A percentile compares a stretch with the other conserved stretches of the same genome.
Conservation (phyloP, 2,113 vertebrate species). For the Pachypanchax playfairii region DNA sequence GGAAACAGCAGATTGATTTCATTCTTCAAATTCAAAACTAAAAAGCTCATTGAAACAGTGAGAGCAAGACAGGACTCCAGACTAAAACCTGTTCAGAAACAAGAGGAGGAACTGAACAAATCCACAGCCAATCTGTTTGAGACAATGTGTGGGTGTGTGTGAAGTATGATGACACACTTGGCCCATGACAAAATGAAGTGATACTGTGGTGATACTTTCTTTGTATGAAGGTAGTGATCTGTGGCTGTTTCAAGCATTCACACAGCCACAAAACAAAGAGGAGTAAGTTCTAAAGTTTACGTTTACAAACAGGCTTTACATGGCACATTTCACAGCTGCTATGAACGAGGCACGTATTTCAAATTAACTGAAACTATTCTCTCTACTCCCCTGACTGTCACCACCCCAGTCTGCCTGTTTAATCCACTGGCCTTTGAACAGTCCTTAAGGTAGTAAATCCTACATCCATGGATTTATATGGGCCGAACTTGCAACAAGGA, state of each 20-base stretch:
- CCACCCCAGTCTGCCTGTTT: constrained; percentile 43
- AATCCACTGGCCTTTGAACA: constrained; percentile 64
- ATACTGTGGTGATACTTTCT: constrained; percentile 23
- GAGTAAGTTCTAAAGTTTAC: constrained; percentile 14
- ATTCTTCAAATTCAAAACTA: constrained; percentile 55
- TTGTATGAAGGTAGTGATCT: constrained; percentile 19
- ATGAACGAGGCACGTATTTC: constrained; percentile 32
- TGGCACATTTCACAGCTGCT: constrained; percentile 19
- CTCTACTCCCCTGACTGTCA: constrained; percentile 24
- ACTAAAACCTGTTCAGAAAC: constrained; percentile 49
- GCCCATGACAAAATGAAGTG: constrained; percentile 5
- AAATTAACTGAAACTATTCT: constrained; percentile 43
- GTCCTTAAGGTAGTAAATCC: constrained; percentile 30
- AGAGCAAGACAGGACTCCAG: constrained; percentile 28
- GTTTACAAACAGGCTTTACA: constrained; percentile 2
- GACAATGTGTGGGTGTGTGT: constrained; percentile 1
- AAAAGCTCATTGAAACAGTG: constrained; percentile 43
- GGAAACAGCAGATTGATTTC: constrained; percentile 66
- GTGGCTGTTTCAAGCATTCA: constrained; percentile 8
- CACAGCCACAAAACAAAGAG: background rate
- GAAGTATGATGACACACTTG: constrained; percentile 13
- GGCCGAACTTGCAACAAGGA: constrained; percentile 41
- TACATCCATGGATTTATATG: constrained; percentile 52
- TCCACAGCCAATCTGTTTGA: constrained; percentile 18
- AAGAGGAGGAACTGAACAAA: constrained; percentile 38